Base-by-base conservation (phyloP, 2,888 invertebrate species). In the Apodemia mormo region DNA sequence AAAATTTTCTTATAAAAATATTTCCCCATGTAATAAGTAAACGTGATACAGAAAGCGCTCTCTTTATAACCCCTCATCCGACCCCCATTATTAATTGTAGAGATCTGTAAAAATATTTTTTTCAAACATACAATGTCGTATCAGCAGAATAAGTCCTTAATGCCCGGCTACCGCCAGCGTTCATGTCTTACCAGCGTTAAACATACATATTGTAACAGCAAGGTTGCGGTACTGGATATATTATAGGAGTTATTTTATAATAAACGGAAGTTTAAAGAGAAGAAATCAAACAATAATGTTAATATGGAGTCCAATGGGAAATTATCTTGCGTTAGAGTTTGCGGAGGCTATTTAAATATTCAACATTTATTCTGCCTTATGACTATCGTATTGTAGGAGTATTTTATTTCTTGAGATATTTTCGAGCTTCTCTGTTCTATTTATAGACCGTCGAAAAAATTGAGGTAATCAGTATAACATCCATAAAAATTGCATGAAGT, bases 211-310 rank as follows among this genome's bases (percentile, higher is more conserved):
- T 65, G 37, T 65, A 65, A 45, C 1, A 65, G 45, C 43, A 9
- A 22, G 6, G n/a, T 65, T 65, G 65, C 61, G 61, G 22, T 61
- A 40, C 37, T 5, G 43, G 43, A 65, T 10, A 43, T 65, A n/a
- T 29, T 14, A 22, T 8, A 14, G 30, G 8, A 65, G 14, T 37
- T 14, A 9, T 43, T 40, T 65, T 64, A 37, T 65, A 33, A 2
- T 30, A 12, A 22, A 56, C 10, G 54, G 68, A 71, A 73, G 70
- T 71, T 71, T 69, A 66, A 22, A 22, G 22, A 70, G 71, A 58
- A 58, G 58, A 10, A 58, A 58, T 30, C 22, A 58, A 58, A 58
- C 58, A 58, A 58, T 58, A 30, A 2, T 9, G n/a, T 7, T 56
- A 22, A 58, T 30, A 33, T 58, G 58, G 3, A 58, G 22, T 10